These are phyloP conservation scores for Lytechinus pictus DNA, from an alignment of 35 echinoderm and acorn worm genomes.

Conservation along the genomic window DNA sequence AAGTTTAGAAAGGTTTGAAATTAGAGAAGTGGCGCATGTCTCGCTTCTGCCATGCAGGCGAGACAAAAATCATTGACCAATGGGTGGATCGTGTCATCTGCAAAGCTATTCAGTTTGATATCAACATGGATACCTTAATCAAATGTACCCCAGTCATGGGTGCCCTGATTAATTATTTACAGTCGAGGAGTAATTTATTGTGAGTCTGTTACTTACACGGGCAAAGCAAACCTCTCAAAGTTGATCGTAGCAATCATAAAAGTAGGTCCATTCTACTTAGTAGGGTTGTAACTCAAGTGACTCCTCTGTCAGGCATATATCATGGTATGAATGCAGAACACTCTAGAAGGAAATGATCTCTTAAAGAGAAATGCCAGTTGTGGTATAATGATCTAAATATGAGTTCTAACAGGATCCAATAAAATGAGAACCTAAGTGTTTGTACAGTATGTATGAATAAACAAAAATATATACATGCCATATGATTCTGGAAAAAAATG, in stretches of 20 bases:
- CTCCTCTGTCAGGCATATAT: background rate
- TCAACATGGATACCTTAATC: background rate
- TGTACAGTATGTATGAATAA: too few species aligned
- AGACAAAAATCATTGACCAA: background rate
- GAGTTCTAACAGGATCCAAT: too few species aligned
- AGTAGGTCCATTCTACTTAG: background rate
- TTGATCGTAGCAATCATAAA: background rate
- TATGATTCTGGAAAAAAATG: too few species aligned
- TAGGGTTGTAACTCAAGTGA: background rate
- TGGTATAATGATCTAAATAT: too few species aligned
- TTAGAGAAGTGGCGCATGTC: too few species aligned
- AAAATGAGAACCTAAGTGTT: too few species aligned
- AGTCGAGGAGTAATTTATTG: background rate
- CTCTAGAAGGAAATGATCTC: background rate
- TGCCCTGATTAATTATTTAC: conserved; percentile 35
- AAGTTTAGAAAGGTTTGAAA: too few species aligned
- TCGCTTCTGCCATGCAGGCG: background rate
- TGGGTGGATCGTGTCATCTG: background rate
- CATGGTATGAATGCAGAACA: background rate
- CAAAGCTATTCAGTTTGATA: background rate
- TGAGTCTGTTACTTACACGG: background rate
- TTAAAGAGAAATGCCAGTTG: background rate
- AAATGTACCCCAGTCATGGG: background rate
- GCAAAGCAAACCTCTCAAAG: background rate
- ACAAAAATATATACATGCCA: too few species aligned